phyloP scores from a whole-genome alignment of 2,113 vertebrate species.

The Phrynosoma blainvillii region DNA sequence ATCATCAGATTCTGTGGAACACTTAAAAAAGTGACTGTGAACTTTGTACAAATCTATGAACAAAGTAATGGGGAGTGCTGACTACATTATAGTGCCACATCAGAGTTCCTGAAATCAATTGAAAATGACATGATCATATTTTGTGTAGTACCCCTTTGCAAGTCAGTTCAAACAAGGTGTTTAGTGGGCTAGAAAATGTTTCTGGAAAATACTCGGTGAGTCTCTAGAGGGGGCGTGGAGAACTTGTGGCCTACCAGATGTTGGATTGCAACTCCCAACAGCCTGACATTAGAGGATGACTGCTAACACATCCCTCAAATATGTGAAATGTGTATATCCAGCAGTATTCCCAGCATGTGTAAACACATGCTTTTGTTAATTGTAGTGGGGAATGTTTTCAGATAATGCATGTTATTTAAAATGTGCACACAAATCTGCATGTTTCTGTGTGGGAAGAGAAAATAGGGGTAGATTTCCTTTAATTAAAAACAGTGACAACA shows the following conservation, averaged over 20 bases:
- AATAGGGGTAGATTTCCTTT: no score
- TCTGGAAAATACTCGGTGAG: background rate
- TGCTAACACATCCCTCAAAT: background rate
- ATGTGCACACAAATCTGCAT: no score
- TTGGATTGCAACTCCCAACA: background rate
- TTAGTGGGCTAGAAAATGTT: background rate
- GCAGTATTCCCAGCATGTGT: no score
- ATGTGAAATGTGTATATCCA: background rate
- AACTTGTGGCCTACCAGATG: background rate
- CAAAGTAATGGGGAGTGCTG: slow-evolving; percentile 2
- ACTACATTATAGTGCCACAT: background rate
- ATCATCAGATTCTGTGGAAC: background rate
- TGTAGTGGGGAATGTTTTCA: no score
- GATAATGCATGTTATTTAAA: no score
- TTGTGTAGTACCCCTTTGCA: background rate
- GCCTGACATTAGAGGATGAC: background rate
- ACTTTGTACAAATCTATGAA: slow-evolving; percentile 35
- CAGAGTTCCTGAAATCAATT: slow-evolving; percentile 23
- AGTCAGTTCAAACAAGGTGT: background rate
- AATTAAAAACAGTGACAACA: no score
- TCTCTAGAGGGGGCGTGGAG: background rate
- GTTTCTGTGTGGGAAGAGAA: no score
- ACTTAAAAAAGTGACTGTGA: slow-evolving; percentile 6
- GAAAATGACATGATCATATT: background rate
- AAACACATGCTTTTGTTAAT: no score